A percentile compares a stretch with the other conserved stretches of the same genome.
These are phyloP conservation scores for Ascaphus truei DNA, from an alignment of 2,113 vertebrate genomes.

Conservation along the genomic window DNA sequence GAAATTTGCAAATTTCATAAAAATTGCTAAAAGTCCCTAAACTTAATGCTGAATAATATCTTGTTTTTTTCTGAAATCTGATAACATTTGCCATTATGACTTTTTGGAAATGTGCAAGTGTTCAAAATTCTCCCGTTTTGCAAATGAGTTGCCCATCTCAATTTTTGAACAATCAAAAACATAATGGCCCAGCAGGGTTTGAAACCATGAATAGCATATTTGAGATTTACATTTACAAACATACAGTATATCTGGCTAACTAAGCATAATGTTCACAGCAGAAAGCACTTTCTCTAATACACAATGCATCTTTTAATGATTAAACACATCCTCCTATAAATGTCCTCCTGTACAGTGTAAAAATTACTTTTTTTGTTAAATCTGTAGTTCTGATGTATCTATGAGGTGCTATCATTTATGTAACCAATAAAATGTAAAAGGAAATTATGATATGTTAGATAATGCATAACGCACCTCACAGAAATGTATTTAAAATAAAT, in stretches of 20 bases:
- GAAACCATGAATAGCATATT: background rate
- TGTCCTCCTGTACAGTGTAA: background rate
- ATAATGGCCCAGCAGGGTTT: background rate
- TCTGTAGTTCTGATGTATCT: background rate
- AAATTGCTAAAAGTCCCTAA: background rate
- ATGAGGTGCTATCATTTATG: background rate
- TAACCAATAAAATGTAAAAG: background rate
- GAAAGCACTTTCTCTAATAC: no score
- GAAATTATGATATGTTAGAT: constrained; percentile 31
- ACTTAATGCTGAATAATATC: background rate
- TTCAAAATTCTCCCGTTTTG: no score
- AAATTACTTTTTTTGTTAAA: background rate
- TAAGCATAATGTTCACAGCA: no score
- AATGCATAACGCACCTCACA: constrained; percentile 16
- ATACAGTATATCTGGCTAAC: background rate
- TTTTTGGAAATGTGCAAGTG: no score
- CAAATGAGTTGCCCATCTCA: background rate
- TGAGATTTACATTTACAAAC: background rate
- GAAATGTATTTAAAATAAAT: constrained; percentile 32
- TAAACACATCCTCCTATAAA: background rate
- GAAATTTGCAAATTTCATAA: no score
- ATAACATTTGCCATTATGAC: background rate
- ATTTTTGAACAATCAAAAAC: background rate
- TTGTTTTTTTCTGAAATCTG: background rate
- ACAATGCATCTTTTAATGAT: background rate